Evolutionary conservation across 2,797 vertebrate species (phyloP).

Genomic region (Gobionotothen gibberifrons): DNA sequence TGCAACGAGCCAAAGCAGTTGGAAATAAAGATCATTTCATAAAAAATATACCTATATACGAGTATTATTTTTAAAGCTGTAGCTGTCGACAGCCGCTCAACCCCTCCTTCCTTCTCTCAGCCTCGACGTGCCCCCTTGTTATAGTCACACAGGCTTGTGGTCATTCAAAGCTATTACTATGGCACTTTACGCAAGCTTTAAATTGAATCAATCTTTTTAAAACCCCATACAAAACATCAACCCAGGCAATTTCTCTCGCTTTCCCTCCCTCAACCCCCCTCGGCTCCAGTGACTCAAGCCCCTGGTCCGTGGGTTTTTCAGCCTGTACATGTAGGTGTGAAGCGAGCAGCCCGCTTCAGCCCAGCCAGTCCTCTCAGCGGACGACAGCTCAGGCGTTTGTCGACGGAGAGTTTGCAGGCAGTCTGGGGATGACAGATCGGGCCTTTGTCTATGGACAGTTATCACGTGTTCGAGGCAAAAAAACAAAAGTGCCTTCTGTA

Average conservation of each 20-base stretch:
- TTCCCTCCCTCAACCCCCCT: slow-evolving; percentile 8
- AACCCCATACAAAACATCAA: slow-evolving; percentile 28
- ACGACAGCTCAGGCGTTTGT: slow-evolving; percentile 73
- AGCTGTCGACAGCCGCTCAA: slow-evolving; percentile 48
- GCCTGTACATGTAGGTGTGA: slow-evolving; percentile 52
- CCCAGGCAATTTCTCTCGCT: slow-evolving; percentile 11
- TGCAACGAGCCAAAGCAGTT: slow-evolving; percentile 66
- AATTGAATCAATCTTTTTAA: slow-evolving; percentile 43
- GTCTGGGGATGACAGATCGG: slow-evolving; percentile 71
- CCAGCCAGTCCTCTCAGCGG: slow-evolving; percentile 57
- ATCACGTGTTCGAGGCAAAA: slow-evolving; percentile 55
- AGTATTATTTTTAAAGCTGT: slow-evolving; percentile 72
- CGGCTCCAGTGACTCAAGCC: slow-evolving; percentile 66
- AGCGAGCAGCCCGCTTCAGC: slow-evolving; percentile 61
- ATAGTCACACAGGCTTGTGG: slow-evolving; percentile 75
- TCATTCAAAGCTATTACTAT: slow-evolving; percentile 79
- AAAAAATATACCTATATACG: slow-evolving; percentile 71
- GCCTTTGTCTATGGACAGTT: slow-evolving; percentile 69
- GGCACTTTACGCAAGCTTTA: slow-evolving; percentile 76
- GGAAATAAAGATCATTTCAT: slow-evolving; percentile 71
- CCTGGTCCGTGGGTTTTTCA: slow-evolving; percentile 47
- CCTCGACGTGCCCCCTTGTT: slow-evolving; percentile 33
- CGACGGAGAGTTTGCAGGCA: slow-evolving; percentile 69
- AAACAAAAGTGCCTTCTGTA: slow-evolving; percentile 48
- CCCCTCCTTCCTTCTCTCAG: slow-evolving; percentile 30